Percentiles rank a stretch among this genome's conserved stretches.
phyloP scores from a whole-genome alignment of 2,797 vertebrate genomes.

The Labroides dimidiatus region DNA sequence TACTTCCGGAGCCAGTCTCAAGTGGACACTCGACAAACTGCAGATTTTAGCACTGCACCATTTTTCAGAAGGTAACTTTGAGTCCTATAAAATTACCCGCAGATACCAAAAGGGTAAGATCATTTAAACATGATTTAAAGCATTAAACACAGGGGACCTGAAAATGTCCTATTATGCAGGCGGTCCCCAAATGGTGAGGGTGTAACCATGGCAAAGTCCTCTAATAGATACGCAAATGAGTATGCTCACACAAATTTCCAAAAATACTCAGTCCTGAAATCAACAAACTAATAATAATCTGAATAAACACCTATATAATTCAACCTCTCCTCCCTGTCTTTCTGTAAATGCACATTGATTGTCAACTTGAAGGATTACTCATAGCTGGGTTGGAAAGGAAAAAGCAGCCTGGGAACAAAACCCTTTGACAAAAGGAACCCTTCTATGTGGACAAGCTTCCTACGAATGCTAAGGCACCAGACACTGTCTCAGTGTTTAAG shows the following conservation, averaged over 20 bases:
- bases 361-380: slow-evolving; percentile 45
- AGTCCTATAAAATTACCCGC: too few relatives aligned
- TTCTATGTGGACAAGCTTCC: slow-evolving; percentile 43
- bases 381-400: slow-evolving; percentile 6
- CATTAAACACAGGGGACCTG: too few relatives aligned
- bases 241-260: neutral
- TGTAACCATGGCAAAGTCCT: neutral
- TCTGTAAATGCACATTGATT: slow-evolving; percentile 50
- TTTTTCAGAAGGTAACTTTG: too few relatives aligned
- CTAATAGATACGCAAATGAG: neutral
- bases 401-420: slow-evolving; percentile 34
- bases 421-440: slow-evolving; percentile 42
- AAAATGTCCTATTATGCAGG: too few relatives aligned
- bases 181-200: neutral
- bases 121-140: too few relatives aligned
- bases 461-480: slow-evolving; percentile 43
- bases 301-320: slow-evolving; percentile 49
- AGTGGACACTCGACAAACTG: too few relatives aligned
- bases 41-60: too few relatives aligned
- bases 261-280: neutral
- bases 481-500: slow-evolving; percentile 62
- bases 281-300: too few relatives aligned
- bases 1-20: too few relatives aligned
- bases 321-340: slow-evolving; percentile 14
- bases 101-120: too few relatives aligned